Conservation (phyloP, 2,113 vertebrate species). For the Capreolus pygargus region DNA sequence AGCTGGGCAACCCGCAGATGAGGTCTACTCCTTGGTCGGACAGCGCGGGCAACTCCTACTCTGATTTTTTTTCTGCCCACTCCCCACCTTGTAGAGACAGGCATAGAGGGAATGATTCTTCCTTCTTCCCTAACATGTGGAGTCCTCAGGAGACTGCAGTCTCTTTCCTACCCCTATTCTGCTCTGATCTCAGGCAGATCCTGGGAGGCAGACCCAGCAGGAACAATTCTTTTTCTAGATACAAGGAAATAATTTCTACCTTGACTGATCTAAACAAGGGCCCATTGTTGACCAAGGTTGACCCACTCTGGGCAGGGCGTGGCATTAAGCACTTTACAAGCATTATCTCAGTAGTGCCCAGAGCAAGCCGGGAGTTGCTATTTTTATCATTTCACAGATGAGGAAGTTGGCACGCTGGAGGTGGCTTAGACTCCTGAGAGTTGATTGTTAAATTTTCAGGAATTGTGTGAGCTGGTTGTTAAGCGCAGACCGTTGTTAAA, state of each 20-base stretch:
- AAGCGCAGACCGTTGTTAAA: not conserved
- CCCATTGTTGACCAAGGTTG: not conserved
- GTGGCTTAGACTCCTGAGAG: not conserved
- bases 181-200: not conserved
- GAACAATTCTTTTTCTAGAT: conserved; percentile 49
- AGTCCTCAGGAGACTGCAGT: not conserved
- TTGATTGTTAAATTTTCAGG: conserved; percentile 59
- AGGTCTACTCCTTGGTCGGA: not conserved
- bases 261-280: conserved; percentile 33
- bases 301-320: not conserved
- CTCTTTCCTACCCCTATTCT: not conserved
- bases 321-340: not conserved
- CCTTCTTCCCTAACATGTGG: not conserved
- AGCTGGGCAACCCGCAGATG: not conserved
- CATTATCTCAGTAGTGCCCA: not conserved
- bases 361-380: conserved; percentile 1
- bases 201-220: conserved; percentile 23
- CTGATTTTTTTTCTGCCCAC: not conserved
- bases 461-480: conserved; percentile 24
- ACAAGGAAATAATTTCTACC: conserved; percentile 38
- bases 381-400: conserved; percentile 57
- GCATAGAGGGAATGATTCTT: not conserved
- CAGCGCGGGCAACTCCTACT: not conserved
- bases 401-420: conserved; percentile 15
- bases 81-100: not conserved